phyloP scores from a whole-genome alignment of 2,113 vertebrate genomes.

The Cathartes aura region DNA sequence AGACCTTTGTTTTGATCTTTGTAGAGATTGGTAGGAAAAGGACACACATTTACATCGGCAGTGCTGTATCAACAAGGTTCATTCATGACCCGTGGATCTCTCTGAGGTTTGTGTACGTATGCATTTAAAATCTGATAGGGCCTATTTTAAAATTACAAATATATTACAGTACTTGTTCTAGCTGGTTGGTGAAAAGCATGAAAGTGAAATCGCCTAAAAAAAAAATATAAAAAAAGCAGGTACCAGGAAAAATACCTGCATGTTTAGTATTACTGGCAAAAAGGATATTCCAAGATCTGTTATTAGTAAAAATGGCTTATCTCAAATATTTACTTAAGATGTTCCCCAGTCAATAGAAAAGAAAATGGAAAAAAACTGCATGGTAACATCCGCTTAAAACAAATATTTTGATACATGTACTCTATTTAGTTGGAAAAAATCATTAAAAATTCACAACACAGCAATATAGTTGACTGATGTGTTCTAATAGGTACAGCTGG shows the following conservation, averaged over 20 bases:
- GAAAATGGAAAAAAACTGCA: neutral
- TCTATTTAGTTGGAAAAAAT: slow-evolving; percentile 36
- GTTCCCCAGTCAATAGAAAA: neutral
- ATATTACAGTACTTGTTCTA: neutral
- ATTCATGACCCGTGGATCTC: neutral
- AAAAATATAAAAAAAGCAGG: neutral
- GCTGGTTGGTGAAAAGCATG: neutral
- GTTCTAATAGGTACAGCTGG: slow-evolving; percentile 54
- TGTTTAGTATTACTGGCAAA: neutral
- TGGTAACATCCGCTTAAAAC: neutral
- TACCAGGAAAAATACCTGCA: neutral
- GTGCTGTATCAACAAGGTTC: neutral
- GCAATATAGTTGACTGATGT: slow-evolving; percentile 20
- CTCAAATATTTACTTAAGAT: slow-evolving; percentile 14
- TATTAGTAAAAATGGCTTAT: neutral
- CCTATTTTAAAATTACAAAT: neutral
- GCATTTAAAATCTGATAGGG: neutral
- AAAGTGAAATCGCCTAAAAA: neutral
- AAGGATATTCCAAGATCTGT: neutral
- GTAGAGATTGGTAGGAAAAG: neutral
- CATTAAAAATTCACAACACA: slow-evolving; percentile 30
- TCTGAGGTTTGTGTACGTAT: neutral
- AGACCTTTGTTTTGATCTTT: neutral
- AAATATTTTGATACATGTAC: slow-evolving; percentile 1
- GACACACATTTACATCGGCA: neutral